These are phyloP conservation scores for Nasonia longicornis DNA, from an alignment of 1,140 invertebrate genomes.

Conservation along the genomic window DNA sequence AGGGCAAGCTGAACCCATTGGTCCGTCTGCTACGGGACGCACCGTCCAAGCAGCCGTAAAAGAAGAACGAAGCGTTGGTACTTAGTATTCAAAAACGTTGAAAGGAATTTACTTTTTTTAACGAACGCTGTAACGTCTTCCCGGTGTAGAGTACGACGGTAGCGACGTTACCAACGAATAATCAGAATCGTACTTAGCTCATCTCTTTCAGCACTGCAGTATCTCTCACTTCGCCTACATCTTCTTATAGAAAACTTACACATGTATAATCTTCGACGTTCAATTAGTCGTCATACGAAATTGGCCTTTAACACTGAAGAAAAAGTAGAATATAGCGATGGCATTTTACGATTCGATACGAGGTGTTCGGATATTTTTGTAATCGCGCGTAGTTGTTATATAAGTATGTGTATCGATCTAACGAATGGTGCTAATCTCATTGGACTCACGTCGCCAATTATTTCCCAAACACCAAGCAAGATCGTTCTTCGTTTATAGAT, in stretches of 20 bases:
- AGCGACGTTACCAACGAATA: conserved; percentile 20
- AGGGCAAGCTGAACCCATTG: conserved; percentile 72
- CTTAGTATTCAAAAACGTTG: no score
- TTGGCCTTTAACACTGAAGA: neutral
- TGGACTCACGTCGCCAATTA: neutral
- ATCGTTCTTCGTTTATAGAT: neutral
- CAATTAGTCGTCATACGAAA: conserved; percentile 2
- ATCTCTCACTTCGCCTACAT: neutral
- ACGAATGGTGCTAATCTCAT: conserved; percentile 37
- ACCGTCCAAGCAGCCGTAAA: neutral
- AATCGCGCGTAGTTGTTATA: neutral
- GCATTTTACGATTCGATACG: neutral
- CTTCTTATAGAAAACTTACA: neutral
- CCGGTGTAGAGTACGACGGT: neutral
- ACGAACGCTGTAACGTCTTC: no score
- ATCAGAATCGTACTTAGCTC: conserved; percentile 35
- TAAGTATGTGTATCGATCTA: conserved; percentile 3
- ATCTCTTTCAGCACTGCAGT: neutral
- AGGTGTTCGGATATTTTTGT: conserved; percentile 25
- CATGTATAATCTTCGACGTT: neutral
- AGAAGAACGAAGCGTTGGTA: neutral
- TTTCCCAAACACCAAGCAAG: neutral
- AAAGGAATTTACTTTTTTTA: no score
- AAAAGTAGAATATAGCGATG: neutral
- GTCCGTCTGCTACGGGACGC: conserved; percentile 66